A percentile compares a stretch with the other conserved stretches of the same genome.
These are phyloP conservation scores for Erinaceus europaeus DNA, from an alignment of 2,113 vertebrate species.

Conservation along the genomic window DNA sequence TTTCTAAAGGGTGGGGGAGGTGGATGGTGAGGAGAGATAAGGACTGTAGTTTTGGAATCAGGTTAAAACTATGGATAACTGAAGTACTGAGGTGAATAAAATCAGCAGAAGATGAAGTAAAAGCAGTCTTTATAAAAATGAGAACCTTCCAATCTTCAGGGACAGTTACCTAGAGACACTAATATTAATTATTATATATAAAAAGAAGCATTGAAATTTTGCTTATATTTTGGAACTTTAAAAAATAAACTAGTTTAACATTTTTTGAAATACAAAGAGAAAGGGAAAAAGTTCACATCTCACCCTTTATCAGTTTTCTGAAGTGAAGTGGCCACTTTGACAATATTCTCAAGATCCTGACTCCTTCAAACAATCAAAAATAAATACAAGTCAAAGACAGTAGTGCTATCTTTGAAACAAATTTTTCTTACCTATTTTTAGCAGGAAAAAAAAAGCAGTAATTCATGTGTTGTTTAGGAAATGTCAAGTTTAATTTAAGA, in stretches of 20 bases:
- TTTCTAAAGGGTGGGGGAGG: background rate
- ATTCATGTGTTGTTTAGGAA: background rate
- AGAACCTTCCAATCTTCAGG: background rate
- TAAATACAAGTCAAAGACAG: background rate
- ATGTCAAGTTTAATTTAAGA: too few relatives aligned
- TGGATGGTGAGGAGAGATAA: background rate
- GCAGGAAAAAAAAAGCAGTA: background rate
- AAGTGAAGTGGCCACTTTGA: conserved; percentile 41
- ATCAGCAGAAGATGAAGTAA: background rate
- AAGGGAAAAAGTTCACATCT: background rate
- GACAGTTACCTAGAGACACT: background rate
- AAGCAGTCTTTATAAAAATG: background rate
- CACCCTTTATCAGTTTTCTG: conserved; percentile 64
- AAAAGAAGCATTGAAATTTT: background rate
- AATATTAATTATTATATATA: background rate
- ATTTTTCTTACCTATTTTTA: background rate
- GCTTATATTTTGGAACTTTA: background rate
- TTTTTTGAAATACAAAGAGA: conserved; percentile 8
- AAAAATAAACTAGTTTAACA: background rate
- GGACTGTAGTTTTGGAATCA: background rate
- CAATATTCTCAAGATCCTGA: conserved; percentile 34
- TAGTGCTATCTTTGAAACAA: background rate
- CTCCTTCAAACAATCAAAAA: conserved; percentile 65
- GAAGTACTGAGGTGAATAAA: background rate
- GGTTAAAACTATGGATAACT: background rate